Evolutionary conservation across 2,113 vertebrate genomes (phyloP).

Genomic region (Cygnus buccinator): DNA sequence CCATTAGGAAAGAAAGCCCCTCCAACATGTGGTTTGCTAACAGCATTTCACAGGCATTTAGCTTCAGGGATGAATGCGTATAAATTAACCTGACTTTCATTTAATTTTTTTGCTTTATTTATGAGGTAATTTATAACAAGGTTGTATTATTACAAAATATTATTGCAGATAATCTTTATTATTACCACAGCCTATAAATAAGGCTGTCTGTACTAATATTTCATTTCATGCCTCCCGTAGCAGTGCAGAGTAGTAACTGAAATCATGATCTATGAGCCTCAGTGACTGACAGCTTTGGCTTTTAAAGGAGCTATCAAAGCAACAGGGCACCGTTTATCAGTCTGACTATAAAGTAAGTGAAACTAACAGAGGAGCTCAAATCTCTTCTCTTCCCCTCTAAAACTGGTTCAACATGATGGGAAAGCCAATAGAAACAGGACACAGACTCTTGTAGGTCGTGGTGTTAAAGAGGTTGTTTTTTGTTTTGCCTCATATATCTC

Average conservation of each 20-base stretch:
- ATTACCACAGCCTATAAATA: not conserved
- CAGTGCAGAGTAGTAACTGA: not conserved
- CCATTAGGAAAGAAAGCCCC: not conserved
- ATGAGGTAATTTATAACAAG: not conserved
- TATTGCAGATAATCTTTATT: slow-evolving; percentile 24
- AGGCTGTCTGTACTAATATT: not conserved
- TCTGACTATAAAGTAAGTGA: not conserved
- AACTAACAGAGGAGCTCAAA: not conserved
- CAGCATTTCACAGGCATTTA: not conserved
- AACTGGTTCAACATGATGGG: not conserved
- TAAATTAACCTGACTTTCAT: not conserved
- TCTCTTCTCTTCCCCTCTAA: not conserved
- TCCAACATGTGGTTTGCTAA: not conserved
- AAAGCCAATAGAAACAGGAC: not conserved
- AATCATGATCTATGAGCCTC: not conserved
- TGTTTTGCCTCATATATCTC: not conserved
- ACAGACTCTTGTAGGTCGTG: fast-evolving
- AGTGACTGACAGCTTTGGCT: not conserved
- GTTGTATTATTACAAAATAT: not conserved
- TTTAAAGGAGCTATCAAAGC: not conserved
- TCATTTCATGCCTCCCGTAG: not conserved
- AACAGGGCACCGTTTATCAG: not conserved
- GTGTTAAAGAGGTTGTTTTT: not conserved
- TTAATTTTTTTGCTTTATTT: slow-evolving; percentile 37
- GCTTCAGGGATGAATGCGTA: not conserved